These are phyloP conservation scores for Strigamia crassipes DNA, from an alignment of 2,888 invertebrate genomes.

Conservation along the genomic window DNA sequence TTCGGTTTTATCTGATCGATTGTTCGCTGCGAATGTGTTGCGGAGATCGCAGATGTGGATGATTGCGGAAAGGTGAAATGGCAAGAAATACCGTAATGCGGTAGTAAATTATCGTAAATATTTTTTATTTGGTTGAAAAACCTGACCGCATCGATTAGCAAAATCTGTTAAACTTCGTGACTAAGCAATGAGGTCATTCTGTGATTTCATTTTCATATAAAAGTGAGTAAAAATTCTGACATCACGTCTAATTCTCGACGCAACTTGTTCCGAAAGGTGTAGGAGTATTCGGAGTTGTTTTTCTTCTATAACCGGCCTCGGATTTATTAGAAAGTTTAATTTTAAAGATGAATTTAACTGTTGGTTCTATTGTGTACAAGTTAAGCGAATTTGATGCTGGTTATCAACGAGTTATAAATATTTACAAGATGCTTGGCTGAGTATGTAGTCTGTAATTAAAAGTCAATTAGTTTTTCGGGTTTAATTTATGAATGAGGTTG, in stretches of 20 bases:
- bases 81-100: neutral
- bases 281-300: neutral
- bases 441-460: too few species aligned
- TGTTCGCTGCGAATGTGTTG: neutral
- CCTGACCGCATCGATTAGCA: neutral
- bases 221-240: neutral
- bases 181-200: neutral
- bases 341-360: neutral
- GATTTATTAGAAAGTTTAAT: neutral
- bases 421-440: too few species aligned
- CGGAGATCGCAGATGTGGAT: neutral
- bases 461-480: too few species aligned
- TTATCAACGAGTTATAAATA: too few species aligned
- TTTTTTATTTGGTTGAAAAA: neutral
- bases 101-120: neutral
- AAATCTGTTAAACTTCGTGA: neutral
- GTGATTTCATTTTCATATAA: slow-evolving; percentile 15
- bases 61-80: neutral
- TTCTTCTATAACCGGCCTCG: neutral
- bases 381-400: too few species aligned
- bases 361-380: too few species aligned
- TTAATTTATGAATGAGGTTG: neutral
- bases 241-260: neutral
- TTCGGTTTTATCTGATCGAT: neutral
- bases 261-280: neutral